Percentiles rank a stretch among this genome's conserved stretches.
phyloP scores from a whole-genome alignment of 2,888 invertebrate genomes.

The Mamestra brassicae region DNA sequence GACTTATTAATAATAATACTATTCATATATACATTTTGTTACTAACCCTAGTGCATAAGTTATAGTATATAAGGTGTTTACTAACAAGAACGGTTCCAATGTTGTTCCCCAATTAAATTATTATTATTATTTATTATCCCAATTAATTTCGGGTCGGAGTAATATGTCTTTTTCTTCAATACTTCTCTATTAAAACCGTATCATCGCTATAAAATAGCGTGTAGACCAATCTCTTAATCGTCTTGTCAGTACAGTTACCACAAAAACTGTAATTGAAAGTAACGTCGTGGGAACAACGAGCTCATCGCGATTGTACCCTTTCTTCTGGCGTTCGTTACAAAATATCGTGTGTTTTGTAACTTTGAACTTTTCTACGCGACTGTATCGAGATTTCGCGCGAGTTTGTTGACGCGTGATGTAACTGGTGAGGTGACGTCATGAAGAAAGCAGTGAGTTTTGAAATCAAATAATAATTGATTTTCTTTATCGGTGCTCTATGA shows the following conservation, averaged over 20 bases:
- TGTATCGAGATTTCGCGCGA: constrained; percentile 44
- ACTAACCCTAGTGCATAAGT: too few species aligned
- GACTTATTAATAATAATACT: too few species aligned
- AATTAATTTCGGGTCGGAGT: too few species aligned
- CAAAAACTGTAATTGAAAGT: constrained; percentile 56
- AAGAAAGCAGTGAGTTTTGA: constrained; percentile 7
- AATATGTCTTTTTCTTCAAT: too few species aligned
- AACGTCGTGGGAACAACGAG: constrained; percentile 38
- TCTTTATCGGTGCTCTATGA: not conserved
- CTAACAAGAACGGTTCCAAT: too few species aligned
- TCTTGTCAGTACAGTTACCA: constrained; percentile 44
- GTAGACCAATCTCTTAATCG: constrained; percentile 19
- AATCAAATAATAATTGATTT: not conserved
- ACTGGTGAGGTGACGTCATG: constrained; percentile 28
- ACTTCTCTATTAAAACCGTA: not conserved
- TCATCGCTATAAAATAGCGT: constrained; percentile 14
- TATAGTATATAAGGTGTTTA: too few species aligned
- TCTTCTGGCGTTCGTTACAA: constrained; percentile 43
- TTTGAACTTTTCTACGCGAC: constrained; percentile 47
- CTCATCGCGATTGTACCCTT: constrained; percentile 45
- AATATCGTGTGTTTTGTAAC: constrained; percentile 45
- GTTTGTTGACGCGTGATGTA: constrained; percentile 48
- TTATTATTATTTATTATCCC: too few species aligned
- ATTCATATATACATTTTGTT: too few species aligned
- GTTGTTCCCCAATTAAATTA: too few species aligned